These are phyloP conservation scores for Eupithecia inturbata DNA, from an alignment of 2,888 invertebrate genomes.

Conservation along the genomic window DNA sequence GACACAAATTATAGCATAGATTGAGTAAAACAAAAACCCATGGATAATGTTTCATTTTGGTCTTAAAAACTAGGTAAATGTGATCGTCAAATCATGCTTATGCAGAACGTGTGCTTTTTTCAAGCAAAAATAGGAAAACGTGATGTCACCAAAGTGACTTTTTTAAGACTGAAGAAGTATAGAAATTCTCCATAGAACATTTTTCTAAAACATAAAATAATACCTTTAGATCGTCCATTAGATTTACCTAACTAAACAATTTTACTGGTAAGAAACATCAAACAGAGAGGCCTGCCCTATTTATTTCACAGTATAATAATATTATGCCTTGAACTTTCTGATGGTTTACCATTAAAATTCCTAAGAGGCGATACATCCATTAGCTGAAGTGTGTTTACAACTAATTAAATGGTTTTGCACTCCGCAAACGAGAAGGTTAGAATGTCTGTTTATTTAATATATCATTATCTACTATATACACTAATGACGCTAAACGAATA, in stretches of 20 bases:
- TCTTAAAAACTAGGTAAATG: too few relatives aligned
- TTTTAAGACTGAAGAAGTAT: too few relatives aligned
- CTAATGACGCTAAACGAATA: not conserved
- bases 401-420: not conserved
- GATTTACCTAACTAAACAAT: not conserved
- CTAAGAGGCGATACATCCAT: not conserved
- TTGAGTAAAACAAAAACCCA: too few relatives aligned
- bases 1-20: too few relatives aligned
- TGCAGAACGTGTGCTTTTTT: too few relatives aligned
- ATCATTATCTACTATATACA: not conserved
- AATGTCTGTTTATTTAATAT: not conserved
- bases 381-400: not conserved
- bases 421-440: not conserved
- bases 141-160: too few relatives aligned
- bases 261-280: not conserved
- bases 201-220: too few relatives aligned
- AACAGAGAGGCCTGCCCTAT: not conserved
- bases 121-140: too few relatives aligned
- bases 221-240: not conserved
- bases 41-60: too few relatives aligned
- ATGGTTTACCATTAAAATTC: constrained; percentile 1
- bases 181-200: too few relatives aligned
- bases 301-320: not conserved
- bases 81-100: too few relatives aligned
- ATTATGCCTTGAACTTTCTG: not conserved